phyloP scores from a whole-genome alignment of 2,113 vertebrate genomes.

The Notechis scutatus region DNA sequence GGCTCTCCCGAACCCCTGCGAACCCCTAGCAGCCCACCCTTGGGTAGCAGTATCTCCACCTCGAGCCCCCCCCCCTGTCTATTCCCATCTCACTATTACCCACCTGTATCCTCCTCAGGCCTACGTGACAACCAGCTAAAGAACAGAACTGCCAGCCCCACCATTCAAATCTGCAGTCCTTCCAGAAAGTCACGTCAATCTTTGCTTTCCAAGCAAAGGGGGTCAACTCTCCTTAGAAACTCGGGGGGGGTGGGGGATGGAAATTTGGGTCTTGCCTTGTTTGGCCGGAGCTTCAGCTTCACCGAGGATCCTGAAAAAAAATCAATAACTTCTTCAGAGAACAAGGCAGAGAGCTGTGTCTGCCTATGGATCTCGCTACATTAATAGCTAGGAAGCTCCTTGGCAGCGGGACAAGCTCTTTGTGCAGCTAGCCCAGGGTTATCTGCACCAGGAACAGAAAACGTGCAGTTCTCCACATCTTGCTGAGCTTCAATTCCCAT shows the following conservation, averaged over 20 bases:
- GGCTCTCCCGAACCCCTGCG: too few species aligned
- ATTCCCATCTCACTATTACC: neutral
- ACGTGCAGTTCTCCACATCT: neutral
- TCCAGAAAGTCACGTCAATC: neutral
- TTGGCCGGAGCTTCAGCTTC: neutral
- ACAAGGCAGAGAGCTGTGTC: neutral
- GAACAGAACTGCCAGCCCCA: neutral
- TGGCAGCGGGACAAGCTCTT: neutral
- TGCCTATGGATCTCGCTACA: neutral
- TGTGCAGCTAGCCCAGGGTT: neutral
- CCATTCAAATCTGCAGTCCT: neutral
- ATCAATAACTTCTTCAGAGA: neutral
- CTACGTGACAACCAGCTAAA: neutral
- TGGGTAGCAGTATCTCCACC: neutral
- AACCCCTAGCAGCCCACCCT: too few species aligned
- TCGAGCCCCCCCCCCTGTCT: neutral
- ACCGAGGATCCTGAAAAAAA: neutral
- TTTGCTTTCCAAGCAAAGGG: neutral
- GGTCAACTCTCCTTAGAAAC: neutral
- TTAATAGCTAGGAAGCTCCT: neutral
- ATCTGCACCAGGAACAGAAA: neutral
- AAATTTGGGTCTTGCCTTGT: neutral
- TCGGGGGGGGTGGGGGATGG: rapidly evolving
- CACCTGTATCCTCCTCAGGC: neutral
- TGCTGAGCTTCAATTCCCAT: neutral